Evolutionary conservation across 2,797 vertebrate species (phyloP), one percentile per base, ranked within the genome.

Genomic region (Ctenochaetus hawaiiensis): DNA sequence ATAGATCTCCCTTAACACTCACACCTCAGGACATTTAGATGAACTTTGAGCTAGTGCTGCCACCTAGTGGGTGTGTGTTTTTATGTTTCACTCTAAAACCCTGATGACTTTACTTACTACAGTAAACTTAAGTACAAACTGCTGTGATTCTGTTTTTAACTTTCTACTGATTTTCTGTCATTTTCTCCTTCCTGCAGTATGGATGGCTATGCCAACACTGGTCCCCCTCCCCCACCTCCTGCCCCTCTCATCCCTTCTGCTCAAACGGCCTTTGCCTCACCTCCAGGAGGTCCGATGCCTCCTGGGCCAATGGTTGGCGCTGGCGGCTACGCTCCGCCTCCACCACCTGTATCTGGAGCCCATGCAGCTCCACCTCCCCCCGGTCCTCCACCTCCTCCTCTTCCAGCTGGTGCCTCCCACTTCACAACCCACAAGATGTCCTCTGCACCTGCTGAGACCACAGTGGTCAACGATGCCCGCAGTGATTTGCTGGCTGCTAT

Each of bases 401-500:
- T 96, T 1, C 92, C 95, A 47, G 95, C 96, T 18, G 96, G 96
- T 67, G 94, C 94, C 67, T 43, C 95, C 94, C 91, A 95, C 79
- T 78, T 57, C 17, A 80, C 81, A 26, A 78, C 81, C 53, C 90
- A 88, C 85, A 97, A 97, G 83, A 96, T 96, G 5, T 94, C 97
- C 70, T 94, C 96, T 62, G 95, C 94, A 0, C 91, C 97, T 87
- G 95, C 95, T 3, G 97, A 98, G 88, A 87, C 74, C 8, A 78
- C 94, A 0, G 94, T 94, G 0, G 77, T 95, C 68, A 97, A 91
- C 0, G 98, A 98, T 7, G 97, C 98, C 5, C 96, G 97, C 78
- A 99, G 98, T 0, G 98, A 99, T 84, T 96, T 99, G 43, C 96
- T 99, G 30, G 96, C 98, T 76, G 98, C 98, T 72, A 99, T 99